phyloP scores from a whole-genome alignment of 2,888 invertebrate species.

The Metopia argyrocephala region DNA sequence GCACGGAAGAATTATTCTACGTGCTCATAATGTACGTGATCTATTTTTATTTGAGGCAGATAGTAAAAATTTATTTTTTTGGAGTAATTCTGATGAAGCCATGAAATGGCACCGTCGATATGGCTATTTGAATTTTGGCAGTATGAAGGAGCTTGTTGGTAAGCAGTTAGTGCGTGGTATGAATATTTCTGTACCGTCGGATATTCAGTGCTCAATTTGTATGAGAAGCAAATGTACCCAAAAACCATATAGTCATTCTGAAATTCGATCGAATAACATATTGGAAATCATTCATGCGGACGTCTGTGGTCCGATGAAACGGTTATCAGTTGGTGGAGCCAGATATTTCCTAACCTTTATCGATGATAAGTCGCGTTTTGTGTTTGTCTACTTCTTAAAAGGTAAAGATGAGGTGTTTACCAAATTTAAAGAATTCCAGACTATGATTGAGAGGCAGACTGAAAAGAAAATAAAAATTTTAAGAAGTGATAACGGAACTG shows the following conservation, averaged over 20 bases:
- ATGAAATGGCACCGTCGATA: constrained; percentile 44
- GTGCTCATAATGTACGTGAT: constrained; percentile 24
- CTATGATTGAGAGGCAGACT: constrained; percentile 46
- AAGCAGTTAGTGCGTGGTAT: constrained; percentile 30
- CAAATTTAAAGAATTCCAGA: constrained; percentile 41
- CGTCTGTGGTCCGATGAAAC: constrained; percentile 52
- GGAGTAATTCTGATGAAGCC: constrained; percentile 12
- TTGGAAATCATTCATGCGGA: constrained; percentile 49
- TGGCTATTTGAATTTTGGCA: constrained; percentile 38
- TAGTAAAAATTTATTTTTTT: constrained; percentile 32
- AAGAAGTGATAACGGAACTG: constrained; percentile 41
- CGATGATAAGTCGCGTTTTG: constrained; percentile 43
- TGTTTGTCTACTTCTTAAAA: constrained; percentile 52
- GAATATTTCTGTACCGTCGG: neutral
- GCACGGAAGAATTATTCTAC: neutral
- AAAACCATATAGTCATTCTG: constrained; percentile 28
- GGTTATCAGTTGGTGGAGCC: constrained; percentile 33
- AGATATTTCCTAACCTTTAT: constrained; percentile 55
- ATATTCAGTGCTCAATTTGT: constrained; percentile 23
- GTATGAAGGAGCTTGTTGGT: neutral
- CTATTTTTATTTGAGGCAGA: constrained; percentile 36
- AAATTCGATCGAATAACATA: constrained; percentile 25
- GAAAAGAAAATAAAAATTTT: constrained; percentile 39
- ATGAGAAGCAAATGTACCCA: constrained; percentile 10
- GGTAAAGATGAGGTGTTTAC: constrained; percentile 38